phyloP scores from a whole-genome alignment of 2,113 vertebrate species.

The Spilogale gracilis region DNA sequence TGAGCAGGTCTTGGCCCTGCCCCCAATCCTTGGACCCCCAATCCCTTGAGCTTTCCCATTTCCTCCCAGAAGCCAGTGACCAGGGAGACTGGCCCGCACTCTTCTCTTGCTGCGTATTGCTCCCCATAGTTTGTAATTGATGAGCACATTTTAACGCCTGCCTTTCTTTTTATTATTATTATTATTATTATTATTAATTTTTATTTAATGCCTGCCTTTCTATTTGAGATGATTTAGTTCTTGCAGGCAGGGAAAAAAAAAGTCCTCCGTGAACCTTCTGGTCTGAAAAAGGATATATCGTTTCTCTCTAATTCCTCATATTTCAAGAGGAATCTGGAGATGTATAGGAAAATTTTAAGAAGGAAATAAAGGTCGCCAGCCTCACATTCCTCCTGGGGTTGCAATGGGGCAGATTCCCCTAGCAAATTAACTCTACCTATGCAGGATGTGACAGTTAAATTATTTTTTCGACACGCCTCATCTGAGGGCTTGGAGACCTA shows the following conservation, averaged over 20 bases:
- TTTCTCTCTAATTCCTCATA: not conserved
- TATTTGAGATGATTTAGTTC: not conserved
- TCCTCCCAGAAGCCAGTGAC: not conserved
- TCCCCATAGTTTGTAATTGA: too few relatives aligned
- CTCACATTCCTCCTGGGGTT: slow-evolving; percentile 17
- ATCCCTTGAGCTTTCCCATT: not conserved
- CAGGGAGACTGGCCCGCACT: not conserved
- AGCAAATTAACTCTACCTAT: not conserved
- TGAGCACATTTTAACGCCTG: not conserved
- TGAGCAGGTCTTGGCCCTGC: not conserved
- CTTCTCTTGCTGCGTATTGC: not conserved
- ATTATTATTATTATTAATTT: too few relatives aligned
- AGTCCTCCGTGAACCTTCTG: not conserved
- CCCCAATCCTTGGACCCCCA: rapidly evolving
- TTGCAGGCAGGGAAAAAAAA: rapidly evolving
- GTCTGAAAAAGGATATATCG: not conserved
- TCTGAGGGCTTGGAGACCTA: slow-evolving; percentile 33
- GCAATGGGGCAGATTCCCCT: not conserved
- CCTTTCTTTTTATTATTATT: not conserved
- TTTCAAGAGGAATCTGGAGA: not conserved
- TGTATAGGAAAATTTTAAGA: not conserved
- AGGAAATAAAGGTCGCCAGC: slow-evolving; percentile 18
- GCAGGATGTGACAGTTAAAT: slow-evolving; percentile 73
- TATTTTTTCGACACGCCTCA: slow-evolving; percentile 43
- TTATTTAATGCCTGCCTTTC: not conserved